These are phyloP conservation scores for Craniophora ligustri DNA, from an alignment of 2,888 invertebrate genomes.

Conservation along the genomic window DNA sequence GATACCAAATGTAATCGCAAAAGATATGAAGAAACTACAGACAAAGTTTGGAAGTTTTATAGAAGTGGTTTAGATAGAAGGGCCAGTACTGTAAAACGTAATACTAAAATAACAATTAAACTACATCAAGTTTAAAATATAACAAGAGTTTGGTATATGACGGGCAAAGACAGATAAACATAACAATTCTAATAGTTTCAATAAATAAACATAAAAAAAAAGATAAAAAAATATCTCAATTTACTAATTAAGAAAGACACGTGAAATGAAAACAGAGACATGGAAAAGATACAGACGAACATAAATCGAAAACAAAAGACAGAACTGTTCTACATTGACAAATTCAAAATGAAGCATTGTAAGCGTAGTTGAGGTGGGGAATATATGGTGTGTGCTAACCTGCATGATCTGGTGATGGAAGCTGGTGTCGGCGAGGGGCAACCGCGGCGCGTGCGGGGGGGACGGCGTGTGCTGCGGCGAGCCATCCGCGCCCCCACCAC, in stretches of 20 bases:
- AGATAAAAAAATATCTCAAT: not conserved
- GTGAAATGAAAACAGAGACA: not conserved
- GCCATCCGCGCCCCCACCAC: conserved; percentile 74
- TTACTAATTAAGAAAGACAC: not conserved
- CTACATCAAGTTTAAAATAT: too few species aligned
- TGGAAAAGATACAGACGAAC: not conserved
- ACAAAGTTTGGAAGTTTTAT: not conserved
- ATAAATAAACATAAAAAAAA: too few species aligned
- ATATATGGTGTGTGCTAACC: conserved; percentile 73
- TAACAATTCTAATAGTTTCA: not conserved
- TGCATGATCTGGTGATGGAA: conserved; percentile 92
- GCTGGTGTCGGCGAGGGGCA: conserved; percentile 88
- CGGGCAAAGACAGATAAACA: too few species aligned
- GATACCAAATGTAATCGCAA: not conserved
- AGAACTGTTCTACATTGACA: not conserved
- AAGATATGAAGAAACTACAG: not conserved
- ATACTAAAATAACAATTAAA: too few species aligned
- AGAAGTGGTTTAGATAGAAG: not conserved
- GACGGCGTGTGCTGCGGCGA: conserved; percentile 86
- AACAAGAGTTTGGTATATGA: too few species aligned
- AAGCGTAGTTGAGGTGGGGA: not conserved
- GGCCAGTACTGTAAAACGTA: too few species aligned
- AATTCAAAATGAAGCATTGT: conserved; percentile 1
- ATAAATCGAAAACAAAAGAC: not conserved
- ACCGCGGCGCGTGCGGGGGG: conserved; percentile 85